Evolutionary conservation across 2,888 invertebrate genomes (phyloP), one percentile per base, ranked within the genome.

Genomic region (Julus scanicus): DNA sequence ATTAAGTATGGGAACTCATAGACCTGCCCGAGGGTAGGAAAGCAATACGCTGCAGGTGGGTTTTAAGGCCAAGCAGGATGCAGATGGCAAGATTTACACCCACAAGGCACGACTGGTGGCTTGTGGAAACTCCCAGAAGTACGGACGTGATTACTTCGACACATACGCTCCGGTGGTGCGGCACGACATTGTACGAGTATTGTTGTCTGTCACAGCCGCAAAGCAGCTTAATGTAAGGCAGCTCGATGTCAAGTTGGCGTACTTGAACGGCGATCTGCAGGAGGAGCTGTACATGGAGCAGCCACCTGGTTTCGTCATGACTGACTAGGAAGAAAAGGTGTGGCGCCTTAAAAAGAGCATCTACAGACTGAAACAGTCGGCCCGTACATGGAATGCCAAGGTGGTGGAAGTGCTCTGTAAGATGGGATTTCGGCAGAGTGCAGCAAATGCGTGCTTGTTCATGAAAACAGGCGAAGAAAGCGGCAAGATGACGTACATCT

Each of bases 231-330:
- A 53, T 53, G 53, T 53, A 11, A 53, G 53, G 15, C 53, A 53
- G 15, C 53, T 53, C 4, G 53, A 53, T 11, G 53, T 53, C 13
- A 53, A 53, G 53, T 85, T 39, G n/a, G 8, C 53, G 9, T 53
- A 53, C 15, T 53, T 53, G 9, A 15, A 53, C 17, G 9, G 83
- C 83, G 17, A 83, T 6, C 83, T 83, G 83, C 13, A 11, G 83
- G 37, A 83, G 83, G 53, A 53, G 53, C 53, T 53, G 53, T 53
- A 53, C 53, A 85, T 85, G 39, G 29, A 85, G 39, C 85, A 85
- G 13, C 85, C 85, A 3, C 85, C 85, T 85, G 85, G 85, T 2
- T 85, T 85, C 29, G 39, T 39, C 48, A 39, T 37, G n/a, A n/a
- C 11, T 1, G 85, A 29, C 53, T 1, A 85, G 39, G 85, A 85